Base-by-base conservation (phyloP, 2,888 invertebrate species). In the Megamerina dolium region DNA sequence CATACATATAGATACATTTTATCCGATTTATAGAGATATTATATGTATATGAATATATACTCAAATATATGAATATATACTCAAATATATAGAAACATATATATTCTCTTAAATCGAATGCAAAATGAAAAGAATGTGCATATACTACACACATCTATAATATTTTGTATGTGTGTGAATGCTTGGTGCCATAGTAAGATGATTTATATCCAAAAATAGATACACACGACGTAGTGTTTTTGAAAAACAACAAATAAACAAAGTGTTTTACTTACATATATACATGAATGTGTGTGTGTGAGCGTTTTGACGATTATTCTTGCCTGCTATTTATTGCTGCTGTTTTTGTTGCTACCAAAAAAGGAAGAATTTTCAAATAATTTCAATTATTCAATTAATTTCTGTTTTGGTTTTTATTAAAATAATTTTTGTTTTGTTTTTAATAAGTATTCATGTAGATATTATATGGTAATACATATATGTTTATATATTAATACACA, bases 201-300 rank as follows among this genome's bases (percentile, higher is more conserved):
- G 57, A 58, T 60, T 59, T 61, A 49, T 46, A 43, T 49, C 61
- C 58, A 63, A 54, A 64, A 61, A 64, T 62, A 62, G 64, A 52
- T 51, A 51, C 55, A 58, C 58, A 58, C 59, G 54, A 55, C 57
- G 49, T 47, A 41, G 36, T 38, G 34, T 47, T 38, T 34, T 34
- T n/a, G 29, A 21, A 41, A 41, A 41, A 30, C 33, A 41, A 41
- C 21, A 41, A 35, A 41, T 30, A 30, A 20, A 9, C 17, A 41
- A 21, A 23, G 14, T 18, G n/a, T n/a, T n/a, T n/a, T n/a, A n/a
- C n/a, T n/a, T n/a, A n/a, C n/a, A n/a, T n/a, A n/a, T n/a, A n/a
- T n/a, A n/a, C n/a, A n/a, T n/a, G n/a, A n/a, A n/a, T 35, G 27
- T 43, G 32, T 42, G 31, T 35, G 17, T 42, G 40, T 41, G 27